Conservation (phyloP, 2,797 vertebrate genomes). For the Gymnoscopelus microlampas region DNA sequence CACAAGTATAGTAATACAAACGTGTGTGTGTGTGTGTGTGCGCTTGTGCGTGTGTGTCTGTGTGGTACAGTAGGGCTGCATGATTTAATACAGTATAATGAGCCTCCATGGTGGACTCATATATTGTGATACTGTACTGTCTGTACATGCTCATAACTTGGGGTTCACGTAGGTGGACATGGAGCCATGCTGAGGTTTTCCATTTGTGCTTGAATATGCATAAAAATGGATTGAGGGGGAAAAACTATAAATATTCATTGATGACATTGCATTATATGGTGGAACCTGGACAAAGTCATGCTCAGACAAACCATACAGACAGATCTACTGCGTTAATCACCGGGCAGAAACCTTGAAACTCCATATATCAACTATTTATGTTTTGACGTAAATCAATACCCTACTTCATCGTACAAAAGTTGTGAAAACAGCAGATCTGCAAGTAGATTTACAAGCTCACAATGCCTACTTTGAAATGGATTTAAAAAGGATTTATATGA, state of each 20-base stretch:
- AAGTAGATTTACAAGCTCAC: too few species aligned
- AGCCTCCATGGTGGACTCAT: conserved; percentile 5
- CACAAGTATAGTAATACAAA: too few species aligned
- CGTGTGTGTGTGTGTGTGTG: neutral
- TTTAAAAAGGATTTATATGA: too few species aligned
- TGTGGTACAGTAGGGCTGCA: neutral
- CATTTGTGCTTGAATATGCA: neutral
- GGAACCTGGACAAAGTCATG: too few species aligned
- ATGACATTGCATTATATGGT: conserved; percentile 3
- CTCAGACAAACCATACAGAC: too few species aligned
- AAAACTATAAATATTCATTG: conserved; percentile 17
- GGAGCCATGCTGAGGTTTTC: neutral
- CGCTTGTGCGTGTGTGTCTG: neutral
- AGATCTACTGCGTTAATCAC: too few species aligned
- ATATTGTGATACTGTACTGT: neutral
- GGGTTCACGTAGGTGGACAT: neutral
- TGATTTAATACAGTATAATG: conserved; percentile 4
- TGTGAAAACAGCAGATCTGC: too few species aligned
- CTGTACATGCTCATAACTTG: neutral
- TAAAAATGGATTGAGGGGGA: neutral
- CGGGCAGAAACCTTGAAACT: too few species aligned
- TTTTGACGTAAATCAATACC: too few species aligned
- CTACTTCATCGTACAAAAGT: too few species aligned
- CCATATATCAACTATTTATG: too few species aligned
- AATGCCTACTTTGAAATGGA: too few species aligned